A percentile compares a stretch with the other conserved stretches of the same genome.
Conservation (phyloP, 1,140 invertebrate genomes). For the Leptonema lineaticorne region DNA sequence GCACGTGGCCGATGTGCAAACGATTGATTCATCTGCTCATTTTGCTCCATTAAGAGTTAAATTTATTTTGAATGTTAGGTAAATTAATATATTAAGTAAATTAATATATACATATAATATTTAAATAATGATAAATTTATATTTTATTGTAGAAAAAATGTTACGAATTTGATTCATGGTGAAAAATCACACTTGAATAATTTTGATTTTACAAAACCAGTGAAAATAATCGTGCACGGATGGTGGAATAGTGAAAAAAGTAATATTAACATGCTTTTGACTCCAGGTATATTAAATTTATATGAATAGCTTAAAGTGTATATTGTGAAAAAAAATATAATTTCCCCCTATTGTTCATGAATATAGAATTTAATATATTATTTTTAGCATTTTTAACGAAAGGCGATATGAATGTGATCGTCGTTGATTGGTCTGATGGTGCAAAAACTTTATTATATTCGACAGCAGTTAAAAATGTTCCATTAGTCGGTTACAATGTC, state of each 20-base stretch:
- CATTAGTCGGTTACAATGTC: slow-evolving; percentile 54
- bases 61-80: slow-evolving; percentile 32
- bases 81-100: not conserved
- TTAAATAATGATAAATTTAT: not conserved
- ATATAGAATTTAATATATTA: not conserved
- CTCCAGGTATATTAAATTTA: slow-evolving; percentile 40
- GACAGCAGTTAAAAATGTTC: slow-evolving; percentile 54
- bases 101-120: not conserved
- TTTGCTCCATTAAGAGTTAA: slow-evolving; percentile 24
- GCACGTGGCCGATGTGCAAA: slow-evolving; percentile 24
- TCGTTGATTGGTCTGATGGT: slow-evolving; percentile 56
- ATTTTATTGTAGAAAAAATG: not conserved
- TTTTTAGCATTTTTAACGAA: slow-evolving; percentile 48
- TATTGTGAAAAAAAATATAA: not conserved
- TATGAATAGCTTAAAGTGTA: not conserved
- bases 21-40: slow-evolving; percentile 18
- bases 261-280: slow-evolving; percentile 18
- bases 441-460: slow-evolving; percentile 51
- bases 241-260: slow-evolving; percentile 37
- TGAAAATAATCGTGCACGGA: slow-evolving; percentile 43
- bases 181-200: slow-evolving; percentile 9
- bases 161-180: slow-evolving; percentile 4
- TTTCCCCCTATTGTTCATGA: not conserved
- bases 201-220: slow-evolving; percentile 27
- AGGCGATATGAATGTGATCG: slow-evolving; percentile 58